These are phyloP conservation scores for Idaea straminata DNA, from an alignment of 2,888 invertebrate genomes.

Conservation along the genomic window DNA sequence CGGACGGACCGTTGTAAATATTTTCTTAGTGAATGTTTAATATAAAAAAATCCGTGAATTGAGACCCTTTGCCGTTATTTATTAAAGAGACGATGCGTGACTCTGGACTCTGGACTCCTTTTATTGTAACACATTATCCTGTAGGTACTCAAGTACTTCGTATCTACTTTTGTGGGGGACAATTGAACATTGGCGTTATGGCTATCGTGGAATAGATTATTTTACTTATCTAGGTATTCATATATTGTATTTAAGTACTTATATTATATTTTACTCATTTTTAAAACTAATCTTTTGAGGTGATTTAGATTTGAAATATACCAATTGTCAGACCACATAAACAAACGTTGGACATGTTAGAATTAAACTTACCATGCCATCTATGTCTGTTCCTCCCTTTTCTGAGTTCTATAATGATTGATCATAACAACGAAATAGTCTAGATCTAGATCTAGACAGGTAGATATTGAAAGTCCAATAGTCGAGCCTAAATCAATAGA, in stretches of 20 bases:
- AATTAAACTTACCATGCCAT: too few species aligned
- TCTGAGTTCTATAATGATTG: not conserved
- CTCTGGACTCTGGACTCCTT: not conserved
- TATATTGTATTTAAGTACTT: too few species aligned
- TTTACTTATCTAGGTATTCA: too few species aligned
- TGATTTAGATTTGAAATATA: too few species aligned
- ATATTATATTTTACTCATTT: too few species aligned
- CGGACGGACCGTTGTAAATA: constrained; percentile 34
- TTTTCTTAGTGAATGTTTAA: constrained; percentile 38
- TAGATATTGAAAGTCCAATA: not conserved
- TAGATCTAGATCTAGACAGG: not conserved
- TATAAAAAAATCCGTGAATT: constrained; percentile 36
- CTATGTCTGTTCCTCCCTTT: not conserved
- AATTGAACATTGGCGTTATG: too few species aligned
- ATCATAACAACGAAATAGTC: not conserved
- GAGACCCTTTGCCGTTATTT: constrained; percentile 17
- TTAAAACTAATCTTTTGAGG: too few species aligned
- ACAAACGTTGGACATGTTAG: too few species aligned
- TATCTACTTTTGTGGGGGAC: too few species aligned
- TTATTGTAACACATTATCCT: constrained; percentile 5
- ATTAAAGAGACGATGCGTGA: constrained; percentile 1
- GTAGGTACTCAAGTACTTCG: not conserved
- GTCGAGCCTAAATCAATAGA: not conserved
- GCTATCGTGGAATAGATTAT: too few species aligned
- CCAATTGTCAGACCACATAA: too few species aligned